Evolutionary conservation across 2,797 vertebrate genomes (phyloP), one percentile per base, ranked within the genome.

Genomic region (Cirrhinus mrigala): DNA sequence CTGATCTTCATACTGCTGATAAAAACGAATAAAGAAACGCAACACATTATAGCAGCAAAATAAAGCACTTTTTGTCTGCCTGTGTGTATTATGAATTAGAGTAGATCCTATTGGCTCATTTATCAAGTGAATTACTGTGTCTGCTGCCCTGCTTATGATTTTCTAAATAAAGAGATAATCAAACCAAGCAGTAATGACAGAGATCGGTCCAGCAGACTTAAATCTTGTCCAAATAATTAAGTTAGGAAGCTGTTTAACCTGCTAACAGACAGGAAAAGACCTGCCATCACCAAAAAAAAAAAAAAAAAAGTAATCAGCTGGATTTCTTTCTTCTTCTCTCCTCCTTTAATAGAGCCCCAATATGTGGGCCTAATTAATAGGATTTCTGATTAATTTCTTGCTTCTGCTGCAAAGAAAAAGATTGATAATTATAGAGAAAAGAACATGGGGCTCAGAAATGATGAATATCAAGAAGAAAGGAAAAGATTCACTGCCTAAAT

Each of bases 391-490:
- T 79, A 37, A 87, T 79, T 79, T 82, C 24, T 14, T 9, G 46
- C 74, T 16, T 50, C 74, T 76, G 37, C 82, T 77, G 20, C 60
- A 40, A 66, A 84, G 77, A 29, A 73, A 83, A 81, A 82, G 79
- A 85, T 56, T 27, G 66, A 86, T 70, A 87, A 89, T 87, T 82
- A 86, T 44, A 24, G 15, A 75, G 33, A 56, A 82, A 84, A 79
- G 58, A 84, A 82, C 33, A 82, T 54, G 18, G 37, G 40, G 44
- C 66, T 86, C 46, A 16, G 73, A 62, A 71, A 80, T 85, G 0
- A 56, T 83, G 52, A 74, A 71, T 79, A 62, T 79, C 0, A 0
- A 29, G 27, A 46, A 83, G 71, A 70, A 86, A 83, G 58, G 52
- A 68, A 87, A 75, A 44, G 37, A 82, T 56, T 54, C 22, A 24